Evolutionary conservation across 2,888 invertebrate genomes (phyloP).

Genomic region (Aquatica leii): DNA sequence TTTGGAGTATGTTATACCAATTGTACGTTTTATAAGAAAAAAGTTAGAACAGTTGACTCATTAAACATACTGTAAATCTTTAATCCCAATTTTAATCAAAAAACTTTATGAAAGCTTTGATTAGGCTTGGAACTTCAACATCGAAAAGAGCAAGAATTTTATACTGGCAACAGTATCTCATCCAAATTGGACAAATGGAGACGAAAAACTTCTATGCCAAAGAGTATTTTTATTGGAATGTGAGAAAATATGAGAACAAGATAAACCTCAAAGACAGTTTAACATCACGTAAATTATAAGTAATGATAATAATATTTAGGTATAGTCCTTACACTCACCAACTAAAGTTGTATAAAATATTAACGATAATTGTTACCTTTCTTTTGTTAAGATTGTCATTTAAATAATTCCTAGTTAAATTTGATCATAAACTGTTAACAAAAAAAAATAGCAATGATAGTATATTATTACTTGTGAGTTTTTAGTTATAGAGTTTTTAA

Average conservation of each 20-base stretch:
- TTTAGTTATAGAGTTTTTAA: too few relatives aligned
- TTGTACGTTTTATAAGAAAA: not conserved
- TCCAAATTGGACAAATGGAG: conserved; percentile 9
- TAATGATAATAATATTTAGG: too few relatives aligned
- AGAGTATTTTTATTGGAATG: conserved; percentile 1
- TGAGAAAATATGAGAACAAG: not conserved
- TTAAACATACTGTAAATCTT: not conserved
- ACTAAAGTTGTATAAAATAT: too few relatives aligned
- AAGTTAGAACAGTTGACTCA: conserved; percentile 2
- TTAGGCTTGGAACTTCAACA: conserved; percentile 2
- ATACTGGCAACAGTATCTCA: not conserved
- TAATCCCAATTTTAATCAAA: conserved; percentile 1
- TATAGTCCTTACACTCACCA: too few relatives aligned
- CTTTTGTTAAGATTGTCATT: too few relatives aligned
- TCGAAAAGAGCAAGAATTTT: conserved; percentile 2
- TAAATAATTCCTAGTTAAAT: too few relatives aligned
- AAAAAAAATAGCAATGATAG: too few relatives aligned
- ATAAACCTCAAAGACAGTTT: not conserved
- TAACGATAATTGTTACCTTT: too few relatives aligned
- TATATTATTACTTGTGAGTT: too few relatives aligned
- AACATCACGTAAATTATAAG: conserved; percentile 3
- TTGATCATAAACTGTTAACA: too few relatives aligned
- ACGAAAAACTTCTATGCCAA: not conserved
- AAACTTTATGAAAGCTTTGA: conserved; percentile 3
- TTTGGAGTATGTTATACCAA: conserved; percentile 12